Conservation (phyloP, 2,797 vertebrate genomes). For the Lutjanus campechanus region DNA sequence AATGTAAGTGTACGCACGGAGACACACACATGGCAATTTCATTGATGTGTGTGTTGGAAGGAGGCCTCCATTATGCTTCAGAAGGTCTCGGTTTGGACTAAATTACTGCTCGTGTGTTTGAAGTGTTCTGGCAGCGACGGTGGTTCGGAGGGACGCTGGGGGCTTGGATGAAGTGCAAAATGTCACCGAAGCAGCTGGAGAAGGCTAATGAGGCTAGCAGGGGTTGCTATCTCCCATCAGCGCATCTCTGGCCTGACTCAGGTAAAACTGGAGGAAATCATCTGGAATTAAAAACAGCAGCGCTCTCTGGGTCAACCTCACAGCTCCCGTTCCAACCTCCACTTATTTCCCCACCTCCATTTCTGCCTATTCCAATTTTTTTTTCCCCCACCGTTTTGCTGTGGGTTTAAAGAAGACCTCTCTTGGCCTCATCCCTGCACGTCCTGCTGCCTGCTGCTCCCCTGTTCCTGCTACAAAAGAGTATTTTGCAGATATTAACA, state of each 20-base stretch:
- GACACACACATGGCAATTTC: slow-evolving; percentile 39
- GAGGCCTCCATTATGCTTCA: slow-evolving; percentile 69
- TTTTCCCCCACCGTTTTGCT: neutral
- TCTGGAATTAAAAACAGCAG: slow-evolving; percentile 65
- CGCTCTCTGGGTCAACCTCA: slow-evolving; percentile 18
- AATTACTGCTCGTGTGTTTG: slow-evolving; percentile 69
- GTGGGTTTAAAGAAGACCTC: slow-evolving; percentile 23
- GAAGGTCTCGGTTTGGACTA: slow-evolving; percentile 61
- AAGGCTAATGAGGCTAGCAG: slow-evolving; percentile 75
- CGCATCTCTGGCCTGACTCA: slow-evolving; percentile 4
- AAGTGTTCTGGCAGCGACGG: slow-evolving; percentile 19
- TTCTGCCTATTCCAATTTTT: slow-evolving; percentile 6
- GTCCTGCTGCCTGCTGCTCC: slow-evolving; percentile 40
- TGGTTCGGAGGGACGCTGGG: slow-evolving; percentile 25
- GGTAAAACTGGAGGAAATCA: slow-evolving; percentile 57
- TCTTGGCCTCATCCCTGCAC: slow-evolving; percentile 7
- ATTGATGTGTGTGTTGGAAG: slow-evolving; percentile 63
- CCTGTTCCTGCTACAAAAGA: slow-evolving; percentile 32
- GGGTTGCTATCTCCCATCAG: slow-evolving; percentile 63
- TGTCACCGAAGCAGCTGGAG: slow-evolving; percentile 80
- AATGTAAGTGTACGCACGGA: slow-evolving; percentile 41
- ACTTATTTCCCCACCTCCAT: neutral
- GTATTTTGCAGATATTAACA: slow-evolving; percentile 75
- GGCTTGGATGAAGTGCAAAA: slow-evolving; percentile 71
- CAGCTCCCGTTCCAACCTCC: neutral